These are phyloP conservation scores for Bembecia ichneumoniformis DNA, from an alignment of 2,888 invertebrate species.

Conservation along the genomic window DNA sequence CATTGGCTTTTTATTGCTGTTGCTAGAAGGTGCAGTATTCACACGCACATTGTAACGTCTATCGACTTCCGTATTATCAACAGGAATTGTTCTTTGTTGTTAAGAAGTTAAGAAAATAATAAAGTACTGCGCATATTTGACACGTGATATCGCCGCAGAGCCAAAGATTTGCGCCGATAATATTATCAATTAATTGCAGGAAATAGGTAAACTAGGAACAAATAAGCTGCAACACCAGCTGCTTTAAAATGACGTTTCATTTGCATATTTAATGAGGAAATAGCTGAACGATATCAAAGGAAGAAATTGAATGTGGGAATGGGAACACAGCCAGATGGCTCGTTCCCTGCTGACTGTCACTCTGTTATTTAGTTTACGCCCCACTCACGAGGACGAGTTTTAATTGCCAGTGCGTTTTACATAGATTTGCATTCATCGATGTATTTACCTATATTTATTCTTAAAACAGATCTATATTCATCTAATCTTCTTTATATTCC, in stretches of 20 bases:
- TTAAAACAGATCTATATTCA: too few relatives aligned
- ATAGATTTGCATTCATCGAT: neutral
- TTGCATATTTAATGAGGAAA: neutral
- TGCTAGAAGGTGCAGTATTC: neutral
- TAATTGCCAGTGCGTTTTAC: neutral
- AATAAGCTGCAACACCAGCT: neutral
- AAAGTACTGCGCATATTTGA: too few relatives aligned
- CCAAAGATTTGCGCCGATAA: too few relatives aligned
- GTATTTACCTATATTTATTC: too few relatives aligned
- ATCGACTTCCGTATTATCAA: too few relatives aligned
- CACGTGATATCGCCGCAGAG: too few relatives aligned
- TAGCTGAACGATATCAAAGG: slow-evolving; percentile 6
- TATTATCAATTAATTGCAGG: too few relatives aligned
- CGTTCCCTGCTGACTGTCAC: slow-evolving; percentile 3
- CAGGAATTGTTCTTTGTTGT: too few relatives aligned
- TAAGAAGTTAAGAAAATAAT: too few relatives aligned
- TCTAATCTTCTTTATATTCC: too few relatives aligned
- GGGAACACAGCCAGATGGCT: slow-evolving; percentile 28
- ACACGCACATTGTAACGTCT: too few relatives aligned
- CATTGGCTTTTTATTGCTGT: neutral
- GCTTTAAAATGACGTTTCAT: neutral
- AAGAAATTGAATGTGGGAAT: slow-evolving; percentile 30
- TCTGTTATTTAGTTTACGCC: slow-evolving; percentile 10
- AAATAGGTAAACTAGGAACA: neutral
- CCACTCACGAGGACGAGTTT: neutral